A percentile compares a stretch with the other conserved stretches of the same genome.
phyloP scores from a whole-genome alignment of 2,888 invertebrate genomes.

The Pseudanteris insignis region DNA sequence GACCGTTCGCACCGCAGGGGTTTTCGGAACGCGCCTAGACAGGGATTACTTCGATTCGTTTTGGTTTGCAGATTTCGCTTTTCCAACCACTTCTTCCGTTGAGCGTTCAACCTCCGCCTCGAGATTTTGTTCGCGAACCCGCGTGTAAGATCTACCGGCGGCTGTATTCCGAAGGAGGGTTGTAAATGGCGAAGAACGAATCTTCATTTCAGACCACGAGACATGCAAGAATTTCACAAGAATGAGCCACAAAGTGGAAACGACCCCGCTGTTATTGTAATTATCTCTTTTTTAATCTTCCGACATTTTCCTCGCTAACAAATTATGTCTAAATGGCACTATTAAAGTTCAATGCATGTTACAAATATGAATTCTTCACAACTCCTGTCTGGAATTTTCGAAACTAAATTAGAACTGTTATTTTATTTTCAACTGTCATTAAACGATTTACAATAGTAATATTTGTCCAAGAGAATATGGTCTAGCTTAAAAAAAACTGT shows the following conservation, averaged over 20 bases:
- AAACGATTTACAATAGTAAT: neutral
- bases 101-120: constrained; percentile 43
- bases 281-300: constrained; percentile 22
- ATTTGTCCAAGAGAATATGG: neutral
- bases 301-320: too few species aligned
- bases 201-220: constrained; percentile 42
- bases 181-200: constrained; percentile 47
- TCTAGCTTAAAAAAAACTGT: too few species aligned
- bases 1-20: constrained; percentile 52
- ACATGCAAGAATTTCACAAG: constrained; percentile 34
- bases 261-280: constrained; percentile 37
- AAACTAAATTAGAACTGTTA: too few species aligned
- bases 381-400: too few species aligned
- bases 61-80: constrained; percentile 64
- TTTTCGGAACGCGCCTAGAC: constrained; percentile 59
- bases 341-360: too few species aligned
- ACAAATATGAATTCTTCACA: too few species aligned
- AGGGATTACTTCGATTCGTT: constrained; percentile 65
- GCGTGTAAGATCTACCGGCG: constrained; percentile 41
- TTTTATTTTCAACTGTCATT: neutral
- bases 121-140: constrained; percentile 48
- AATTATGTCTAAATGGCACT: too few species aligned
- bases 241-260: constrained; percentile 45
- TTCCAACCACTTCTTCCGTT: constrained; percentile 48
- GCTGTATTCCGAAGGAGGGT: constrained; percentile 44